phyloP scores from a whole-genome alignment of 1,140 invertebrate species.

The Pseudomyrmex concolor region DNA sequence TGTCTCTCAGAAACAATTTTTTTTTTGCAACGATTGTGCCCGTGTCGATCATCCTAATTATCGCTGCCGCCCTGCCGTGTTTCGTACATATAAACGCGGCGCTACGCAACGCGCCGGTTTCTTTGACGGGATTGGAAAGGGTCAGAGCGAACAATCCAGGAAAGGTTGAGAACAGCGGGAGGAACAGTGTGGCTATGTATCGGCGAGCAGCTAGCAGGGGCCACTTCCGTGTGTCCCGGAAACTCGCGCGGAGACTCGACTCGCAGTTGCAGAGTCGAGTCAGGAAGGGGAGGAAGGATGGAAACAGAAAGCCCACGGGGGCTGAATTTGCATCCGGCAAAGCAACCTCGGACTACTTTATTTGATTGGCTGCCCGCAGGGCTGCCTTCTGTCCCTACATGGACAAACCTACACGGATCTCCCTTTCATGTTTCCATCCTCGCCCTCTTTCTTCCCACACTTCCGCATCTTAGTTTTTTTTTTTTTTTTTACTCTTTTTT shows the following conservation, averaged over 20 bases:
- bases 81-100: no score
- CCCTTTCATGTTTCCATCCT: slow-evolving; percentile 27
- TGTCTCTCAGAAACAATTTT: no score
- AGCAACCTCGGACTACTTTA: slow-evolving; percentile 80
- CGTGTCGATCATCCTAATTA: no score
- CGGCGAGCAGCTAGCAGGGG: slow-evolving; percentile 40
- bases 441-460: slow-evolving; percentile 1
- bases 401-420: slow-evolving; percentile 54
- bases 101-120: slow-evolving; percentile 9
- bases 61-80: no score
- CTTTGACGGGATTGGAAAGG: slow-evolving; percentile 60
- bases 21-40: no score
- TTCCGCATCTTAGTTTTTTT: slow-evolving; percentile 17
- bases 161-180: not conserved
- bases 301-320: slow-evolving; percentile 74
- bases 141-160: slow-evolving; percentile 52
- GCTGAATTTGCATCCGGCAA: slow-evolving; percentile 78
- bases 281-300: slow-evolving; percentile 30
- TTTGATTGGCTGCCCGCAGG: slow-evolving; percentile 79
- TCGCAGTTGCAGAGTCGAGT: slow-evolving; percentile 42
- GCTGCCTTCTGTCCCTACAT: slow-evolving; percentile 68
- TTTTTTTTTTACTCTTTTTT: not conserved
- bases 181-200: slow-evolving; percentile 21
- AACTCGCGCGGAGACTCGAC: slow-evolving; percentile 60
- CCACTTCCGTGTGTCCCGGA: slow-evolving; percentile 69